Evolutionary conservation across 2,888 invertebrate species (phyloP).

Genomic region (Deroplatys truncata): DNA sequence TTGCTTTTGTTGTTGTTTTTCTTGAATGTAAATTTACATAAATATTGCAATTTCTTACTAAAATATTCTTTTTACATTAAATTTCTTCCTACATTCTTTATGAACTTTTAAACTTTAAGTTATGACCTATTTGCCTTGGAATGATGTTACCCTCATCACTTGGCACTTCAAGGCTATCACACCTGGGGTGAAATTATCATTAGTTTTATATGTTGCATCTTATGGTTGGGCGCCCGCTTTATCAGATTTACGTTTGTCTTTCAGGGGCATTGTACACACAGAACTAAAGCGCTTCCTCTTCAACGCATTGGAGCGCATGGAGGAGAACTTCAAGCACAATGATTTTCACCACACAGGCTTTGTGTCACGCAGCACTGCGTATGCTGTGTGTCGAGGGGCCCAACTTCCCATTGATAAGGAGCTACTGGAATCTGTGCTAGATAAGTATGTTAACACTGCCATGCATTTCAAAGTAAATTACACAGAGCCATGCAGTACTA

Average conservation of each 20-base stretch:
- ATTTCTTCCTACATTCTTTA: too few species aligned
- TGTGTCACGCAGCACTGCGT: conserved; percentile 54
- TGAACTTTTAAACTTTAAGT: too few species aligned
- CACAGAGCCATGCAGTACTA: not conserved
- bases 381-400: conserved; percentile 63
- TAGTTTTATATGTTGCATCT: too few species aligned
- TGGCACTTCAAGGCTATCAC: too few species aligned
- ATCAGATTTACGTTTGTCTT: not conserved
- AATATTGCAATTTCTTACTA: too few species aligned
- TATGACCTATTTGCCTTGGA: too few species aligned
- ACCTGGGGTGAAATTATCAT: too few species aligned
- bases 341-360: conserved; percentile 56
- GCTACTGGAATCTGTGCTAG: conserved; percentile 64
- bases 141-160: too few species aligned
- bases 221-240: too few species aligned
- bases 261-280: conserved; percentile 64
- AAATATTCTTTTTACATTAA: too few species aligned
- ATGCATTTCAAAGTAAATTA: not conserved
- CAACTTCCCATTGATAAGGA: conserved; percentile 64
- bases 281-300: conserved; percentile 68
- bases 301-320: conserved; percentile 61
- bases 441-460: conserved; percentile 45
- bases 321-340: conserved; percentile 55
- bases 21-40: too few species aligned
- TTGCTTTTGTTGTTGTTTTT: too few species aligned